Conservation (phyloP, 2,797 vertebrate species). For the Thripadectes ignobilis region DNA sequence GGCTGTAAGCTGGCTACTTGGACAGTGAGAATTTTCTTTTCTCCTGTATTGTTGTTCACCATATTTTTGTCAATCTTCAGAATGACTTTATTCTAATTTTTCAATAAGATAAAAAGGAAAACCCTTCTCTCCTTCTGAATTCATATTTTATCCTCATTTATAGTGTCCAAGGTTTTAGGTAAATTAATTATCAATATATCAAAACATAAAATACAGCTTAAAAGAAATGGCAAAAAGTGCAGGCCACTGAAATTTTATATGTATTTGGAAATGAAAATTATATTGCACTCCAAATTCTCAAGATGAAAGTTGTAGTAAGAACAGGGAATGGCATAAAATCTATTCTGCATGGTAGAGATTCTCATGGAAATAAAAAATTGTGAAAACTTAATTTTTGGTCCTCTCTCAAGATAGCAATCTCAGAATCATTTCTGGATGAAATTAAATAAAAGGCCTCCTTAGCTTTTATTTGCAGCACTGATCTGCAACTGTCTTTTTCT, state of each 20-base stretch:
- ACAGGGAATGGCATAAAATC: not conserved
- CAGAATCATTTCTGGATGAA: not conserved
- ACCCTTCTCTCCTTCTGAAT: not conserved
- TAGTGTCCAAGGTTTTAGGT: not conserved
- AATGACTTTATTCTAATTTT: not conserved
- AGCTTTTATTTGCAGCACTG: conserved; percentile 50
- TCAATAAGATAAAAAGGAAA: not conserved
- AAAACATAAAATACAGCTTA: not conserved
- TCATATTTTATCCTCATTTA: not conserved
- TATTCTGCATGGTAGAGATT: not conserved
- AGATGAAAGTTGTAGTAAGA: not conserved
- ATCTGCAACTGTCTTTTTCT: conserved; percentile 7
- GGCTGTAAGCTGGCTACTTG: not conserved
- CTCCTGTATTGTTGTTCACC: not conserved
- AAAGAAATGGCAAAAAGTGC: not conserved
- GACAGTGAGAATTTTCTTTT: not conserved
- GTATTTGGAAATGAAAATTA: not conserved
- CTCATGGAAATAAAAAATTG: not conserved
- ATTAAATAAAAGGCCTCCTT: conserved; percentile 46
- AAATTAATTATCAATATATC: not conserved
- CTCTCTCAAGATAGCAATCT: conserved; percentile 24
- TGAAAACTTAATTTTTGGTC: conserved; percentile 29
- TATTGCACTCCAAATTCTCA: not conserved
- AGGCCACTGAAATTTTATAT: not conserved
- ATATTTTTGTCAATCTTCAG: not conserved